Percentiles rank a stretch among this genome's conserved stretches.
Evolutionary conservation across 2,888 invertebrate species (phyloP).

Genomic region (Rotaria macrura): DNA sequence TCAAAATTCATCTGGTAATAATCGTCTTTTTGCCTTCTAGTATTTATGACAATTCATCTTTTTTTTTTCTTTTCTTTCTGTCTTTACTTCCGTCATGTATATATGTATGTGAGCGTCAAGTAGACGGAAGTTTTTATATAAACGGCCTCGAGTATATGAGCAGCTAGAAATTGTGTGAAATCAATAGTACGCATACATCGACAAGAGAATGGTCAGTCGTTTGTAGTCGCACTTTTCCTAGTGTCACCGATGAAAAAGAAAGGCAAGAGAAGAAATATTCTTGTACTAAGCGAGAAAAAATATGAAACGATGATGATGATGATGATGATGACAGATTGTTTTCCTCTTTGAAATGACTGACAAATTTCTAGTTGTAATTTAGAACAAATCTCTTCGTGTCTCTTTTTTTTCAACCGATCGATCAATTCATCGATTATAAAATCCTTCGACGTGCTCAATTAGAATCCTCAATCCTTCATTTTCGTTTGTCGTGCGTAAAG

Average conservation of each 20-base stretch:
- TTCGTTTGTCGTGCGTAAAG: background rate
- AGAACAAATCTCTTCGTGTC: background rate
- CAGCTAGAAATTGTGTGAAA: background rate
- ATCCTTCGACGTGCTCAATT: background rate
- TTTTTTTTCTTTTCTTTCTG: background rate
- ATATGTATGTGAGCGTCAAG: background rate
- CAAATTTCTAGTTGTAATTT: background rate
- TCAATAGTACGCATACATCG: background rate
- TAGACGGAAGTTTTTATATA: conserved; percentile 12
- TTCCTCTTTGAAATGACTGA: background rate
- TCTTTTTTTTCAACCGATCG: background rate
- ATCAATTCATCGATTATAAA: background rate
- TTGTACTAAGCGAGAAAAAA: background rate
- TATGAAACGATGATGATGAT: background rate
- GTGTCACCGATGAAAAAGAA: background rate
- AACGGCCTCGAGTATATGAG: conserved; percentile 7
- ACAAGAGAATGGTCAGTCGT: background rate
- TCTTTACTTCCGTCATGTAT: background rate
- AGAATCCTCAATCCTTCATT: background rate
- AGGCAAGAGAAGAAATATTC: background rate
- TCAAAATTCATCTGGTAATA: background rate
- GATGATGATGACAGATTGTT: conserved; percentile 11
- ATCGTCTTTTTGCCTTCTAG: background rate
- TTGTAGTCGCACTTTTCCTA: background rate
- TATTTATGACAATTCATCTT: background rate